Evolutionary conservation across 2,888 invertebrate species (phyloP), one percentile per base, ranked within the genome.

Genomic region (Liodrosophila aerea): DNA sequence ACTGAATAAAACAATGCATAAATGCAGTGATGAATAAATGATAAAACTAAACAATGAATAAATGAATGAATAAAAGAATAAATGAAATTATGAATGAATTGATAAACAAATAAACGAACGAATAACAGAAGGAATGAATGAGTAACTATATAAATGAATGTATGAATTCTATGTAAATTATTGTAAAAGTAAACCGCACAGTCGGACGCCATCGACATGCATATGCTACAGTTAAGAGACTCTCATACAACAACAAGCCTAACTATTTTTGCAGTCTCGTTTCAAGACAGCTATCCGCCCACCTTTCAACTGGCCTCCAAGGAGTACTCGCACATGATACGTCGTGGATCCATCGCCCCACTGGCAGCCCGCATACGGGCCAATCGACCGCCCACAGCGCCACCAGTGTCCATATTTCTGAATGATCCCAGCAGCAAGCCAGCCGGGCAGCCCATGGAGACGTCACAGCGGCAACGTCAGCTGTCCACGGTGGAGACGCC

Each of bases 361-460:
- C 66, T 90, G 41, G 88, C 89, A 1, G 89, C 89, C 9, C 85
- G 89, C 22, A 75, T 90, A 8, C 83, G 88, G 9, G 81, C 87
- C 9, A 90, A 89, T 71, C 83, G 90, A 27, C 90, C 90, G 15
- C 90, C 90, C 7, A 90, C 90, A 30, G 89, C 90, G 4, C 90
- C 90, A 12, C 86, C 90, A 1, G 88, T 87, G 5, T 89, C 89
- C 13, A 87, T 90, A 13, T 89, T 87, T 58, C 74, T 87, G 1
- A 77, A 41, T 15, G 83, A 85, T 7, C 12, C 67, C 2, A 49
- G 60, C 43, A 46, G 9, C 51, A 74, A 75, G 37, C 5, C 70
- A 1, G 34, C 27, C 2, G 31, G 1, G 7, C 51, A 41, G 43
- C 15, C 47, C 13, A 44, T 68, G 71, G 72, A 73, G 5, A 1